phyloP scores from a whole-genome alignment of 2,113 vertebrate genomes.

The Brevimyrus niger region DNA sequence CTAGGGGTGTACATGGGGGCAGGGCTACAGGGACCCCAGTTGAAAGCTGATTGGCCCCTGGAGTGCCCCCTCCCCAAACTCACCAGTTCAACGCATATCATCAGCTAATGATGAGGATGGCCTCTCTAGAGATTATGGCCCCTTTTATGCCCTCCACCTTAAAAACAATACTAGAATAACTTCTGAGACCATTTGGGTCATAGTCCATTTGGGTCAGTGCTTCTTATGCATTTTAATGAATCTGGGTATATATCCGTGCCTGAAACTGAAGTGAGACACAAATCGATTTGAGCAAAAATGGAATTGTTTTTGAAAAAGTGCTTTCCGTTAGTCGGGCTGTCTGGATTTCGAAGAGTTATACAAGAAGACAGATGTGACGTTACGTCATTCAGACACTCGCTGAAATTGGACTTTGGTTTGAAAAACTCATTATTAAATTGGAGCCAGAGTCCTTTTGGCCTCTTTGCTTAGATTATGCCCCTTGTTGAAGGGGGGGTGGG shows the following conservation, averaged over 20 bases:
- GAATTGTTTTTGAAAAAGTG: neutral
- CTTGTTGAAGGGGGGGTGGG: neutral
- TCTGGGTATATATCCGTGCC: neutral
- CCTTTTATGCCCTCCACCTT: neutral
- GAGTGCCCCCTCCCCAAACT: neutral
- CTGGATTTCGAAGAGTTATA: neutral
- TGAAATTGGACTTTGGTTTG: neutral
- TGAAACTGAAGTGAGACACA: neutral
- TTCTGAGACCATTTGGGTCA: neutral
- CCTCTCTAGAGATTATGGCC: neutral
- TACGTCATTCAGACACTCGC: neutral
- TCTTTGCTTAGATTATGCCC: neutral
- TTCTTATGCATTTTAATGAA: neutral
- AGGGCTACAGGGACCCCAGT: neutral
- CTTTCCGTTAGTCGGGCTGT: neutral
- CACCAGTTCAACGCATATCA: neutral
- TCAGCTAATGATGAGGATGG: neutral
- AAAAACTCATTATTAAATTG: neutral
- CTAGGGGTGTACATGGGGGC: neutral
- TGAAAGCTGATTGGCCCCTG: neutral
- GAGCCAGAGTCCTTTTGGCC: neutral
- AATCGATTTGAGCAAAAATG: neutral
- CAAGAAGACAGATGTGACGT: neutral
- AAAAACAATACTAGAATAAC: neutral
- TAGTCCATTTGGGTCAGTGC: neutral